Percentiles rank a stretch among this genome's conserved stretches.
Evolutionary conservation across 1,140 invertebrate genomes (phyloP).

Genomic region (Protaetia brevitarsis): DNA sequence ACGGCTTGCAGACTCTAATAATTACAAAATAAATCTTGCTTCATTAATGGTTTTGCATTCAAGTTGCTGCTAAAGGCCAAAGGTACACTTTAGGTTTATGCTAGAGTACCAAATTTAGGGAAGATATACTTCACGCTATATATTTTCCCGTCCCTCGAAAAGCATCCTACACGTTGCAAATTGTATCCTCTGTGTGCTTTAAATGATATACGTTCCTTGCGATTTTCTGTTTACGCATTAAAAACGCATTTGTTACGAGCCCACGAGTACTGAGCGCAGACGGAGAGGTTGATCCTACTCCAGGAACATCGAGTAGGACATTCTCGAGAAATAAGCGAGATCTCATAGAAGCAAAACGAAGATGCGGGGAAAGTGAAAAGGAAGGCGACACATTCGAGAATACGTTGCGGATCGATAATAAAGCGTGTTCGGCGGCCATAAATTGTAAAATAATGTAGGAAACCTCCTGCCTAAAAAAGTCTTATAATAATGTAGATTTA

Average conservation of each 20-base stretch:
- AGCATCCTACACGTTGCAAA: too few relatives aligned
- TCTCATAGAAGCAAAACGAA: not conserved
- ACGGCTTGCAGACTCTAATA: too few relatives aligned
- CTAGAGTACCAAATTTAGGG: too few relatives aligned
- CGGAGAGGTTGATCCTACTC: not conserved
- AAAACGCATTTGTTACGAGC: not conserved
- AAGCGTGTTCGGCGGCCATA: conserved; percentile 8
- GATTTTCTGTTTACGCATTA: not conserved
- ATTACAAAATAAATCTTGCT: too few relatives aligned
- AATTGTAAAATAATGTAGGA: conserved; percentile 7
- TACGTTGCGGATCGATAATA: conserved; percentile 7
- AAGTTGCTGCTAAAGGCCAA: too few relatives aligned
- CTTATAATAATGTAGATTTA: conserved; percentile 7
- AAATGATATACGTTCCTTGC: not conserved
- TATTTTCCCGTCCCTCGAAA: too few relatives aligned
- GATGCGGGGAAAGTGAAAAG: not conserved
- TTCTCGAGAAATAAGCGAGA: not conserved
- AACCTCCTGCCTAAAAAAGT: not conserved
- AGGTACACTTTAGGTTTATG: too few relatives aligned
- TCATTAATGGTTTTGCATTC: too few relatives aligned
- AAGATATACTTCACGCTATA: too few relatives aligned
- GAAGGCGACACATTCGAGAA: not conserved
- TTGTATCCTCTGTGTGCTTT: too few relatives aligned
- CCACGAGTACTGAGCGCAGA: not conserved
- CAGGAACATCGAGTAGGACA: not conserved